Base-by-base conservation (phyloP, 2,888 invertebrate species). In the Lycophotia porphyrea region DNA sequence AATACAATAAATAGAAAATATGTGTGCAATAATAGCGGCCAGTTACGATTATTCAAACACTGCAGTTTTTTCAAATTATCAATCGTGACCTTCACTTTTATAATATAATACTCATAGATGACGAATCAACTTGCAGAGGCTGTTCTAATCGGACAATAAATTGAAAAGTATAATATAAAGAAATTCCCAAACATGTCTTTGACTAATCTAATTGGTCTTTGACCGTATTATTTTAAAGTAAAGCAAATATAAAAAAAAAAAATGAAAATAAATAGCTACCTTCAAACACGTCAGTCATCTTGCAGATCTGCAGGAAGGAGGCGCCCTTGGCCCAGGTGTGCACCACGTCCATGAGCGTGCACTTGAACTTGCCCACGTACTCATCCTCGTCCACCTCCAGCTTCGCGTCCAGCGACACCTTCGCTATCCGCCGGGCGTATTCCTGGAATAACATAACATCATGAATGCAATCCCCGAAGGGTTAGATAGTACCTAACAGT, bases 251-350 rank as follows among this genome's bases (percentile, higher is more conserved):
- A 15, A 3, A 39, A n/a, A n/a, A n/a, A n/a, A n/a, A n/a, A n/a
- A n/a, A n/a, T n/a, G n/a, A n/a, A n/a, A 39, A 39, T 15, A 13
- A 39, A 15, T 5, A 63, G 24, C 7, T 63, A 63, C 98, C 99
- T 97, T 99, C 99, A 93, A 99, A 99, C 69, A 99, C 98, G 87
- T 99, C 99, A 0, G 99, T 99, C 98, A 99, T 99, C 96, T 98
- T 98, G 96, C 99, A 99, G 76, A 99, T 97, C 92, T 99, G 98
- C 82, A 98, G 96, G 95, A 99, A 99, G 42, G 97, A 97, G 36
- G 98, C 97, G 15, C 99, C 99, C 91, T 98, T 98, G 89, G 99
- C 98, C 99, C 99, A 99, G 3, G 98, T 97, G 89, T 98, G 97
- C 49, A 99, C 99, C 1, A 99, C 98, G 93, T 99, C 99, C 99